These are phyloP conservation scores for Cyphomyrmex costatus DNA, from an alignment of 1,140 invertebrate genomes.

Conservation along the genomic window DNA sequence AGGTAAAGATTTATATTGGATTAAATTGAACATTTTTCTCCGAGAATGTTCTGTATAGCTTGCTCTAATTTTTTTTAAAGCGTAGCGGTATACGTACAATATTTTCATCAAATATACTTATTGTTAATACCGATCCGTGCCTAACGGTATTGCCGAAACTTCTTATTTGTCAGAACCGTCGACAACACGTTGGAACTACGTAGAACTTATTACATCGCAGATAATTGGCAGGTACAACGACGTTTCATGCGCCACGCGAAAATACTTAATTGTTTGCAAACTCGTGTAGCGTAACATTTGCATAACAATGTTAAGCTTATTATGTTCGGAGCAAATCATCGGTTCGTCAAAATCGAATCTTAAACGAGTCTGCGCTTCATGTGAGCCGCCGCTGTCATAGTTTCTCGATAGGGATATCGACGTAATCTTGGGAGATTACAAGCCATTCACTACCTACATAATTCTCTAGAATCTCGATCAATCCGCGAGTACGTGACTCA, in stretches of 20 bases:
- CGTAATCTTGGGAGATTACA: slow-evolving; percentile 59
- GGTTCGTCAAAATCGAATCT: slow-evolving; percentile 63
- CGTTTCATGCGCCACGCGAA: slow-evolving; percentile 51
- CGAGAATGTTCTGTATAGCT: not conserved
- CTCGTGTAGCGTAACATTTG: slow-evolving; percentile 73
- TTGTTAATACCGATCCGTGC: slow-evolving; percentile 16
- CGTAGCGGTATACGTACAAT: not conserved
- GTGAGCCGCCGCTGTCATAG: slow-evolving; percentile 16
- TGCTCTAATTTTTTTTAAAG: slow-evolving; percentile 4
- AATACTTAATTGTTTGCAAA: slow-evolving; percentile 74
- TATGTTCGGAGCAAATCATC: slow-evolving; percentile 64
- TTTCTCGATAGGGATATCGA: slow-evolving; percentile 43
- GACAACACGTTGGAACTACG: slow-evolving; percentile 36
- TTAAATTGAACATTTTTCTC: not conserved
- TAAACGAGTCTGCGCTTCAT: slow-evolving; percentile 17
- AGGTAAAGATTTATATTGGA: not conserved
- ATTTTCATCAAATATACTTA: not conserved
- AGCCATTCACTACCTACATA: slow-evolving; percentile 37
- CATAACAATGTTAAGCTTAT: slow-evolving; percentile 75
- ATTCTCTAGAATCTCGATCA: slow-evolving; percentile 41
- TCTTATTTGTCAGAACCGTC: slow-evolving; percentile 49
- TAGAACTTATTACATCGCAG: slow-evolving; percentile 68
- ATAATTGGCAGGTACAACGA: slow-evolving; percentile 47
- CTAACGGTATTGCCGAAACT: slow-evolving; percentile 21
- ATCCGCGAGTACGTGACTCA: slow-evolving; percentile 44